These are phyloP conservation scores for Caenorhabditis zanzibari DNA, from an alignment of 2,888 invertebrate species.

Conservation along the genomic window DNA sequence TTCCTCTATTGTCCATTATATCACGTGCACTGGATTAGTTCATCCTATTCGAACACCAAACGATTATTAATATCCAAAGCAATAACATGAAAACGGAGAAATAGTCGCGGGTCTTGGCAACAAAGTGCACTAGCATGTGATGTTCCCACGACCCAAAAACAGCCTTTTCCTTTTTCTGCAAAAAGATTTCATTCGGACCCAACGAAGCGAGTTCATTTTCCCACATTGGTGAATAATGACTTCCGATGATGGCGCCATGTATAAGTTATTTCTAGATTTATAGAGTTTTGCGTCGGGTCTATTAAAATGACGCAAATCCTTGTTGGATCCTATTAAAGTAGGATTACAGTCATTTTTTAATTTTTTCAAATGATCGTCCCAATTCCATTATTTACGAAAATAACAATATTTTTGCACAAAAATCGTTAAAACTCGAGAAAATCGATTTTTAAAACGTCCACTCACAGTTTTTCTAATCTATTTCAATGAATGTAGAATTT, in stretches of 20 bases:
- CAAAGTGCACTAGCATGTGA: conserved; percentile 54
- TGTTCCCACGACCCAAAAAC: conserved; percentile 52
- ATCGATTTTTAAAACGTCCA: no score
- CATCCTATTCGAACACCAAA: conserved; percentile 25
- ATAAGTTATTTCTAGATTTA: conserved; percentile 12
- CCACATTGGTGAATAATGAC: conserved; percentile 39
- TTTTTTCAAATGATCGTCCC: no score
- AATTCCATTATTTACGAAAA: no score
- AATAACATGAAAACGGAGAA: background rate
- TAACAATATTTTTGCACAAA: no score
- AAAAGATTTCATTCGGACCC: conserved; percentile 41
- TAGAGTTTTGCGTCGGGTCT: background rate
- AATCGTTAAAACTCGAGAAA: no score
- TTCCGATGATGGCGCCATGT: conserved; percentile 32
- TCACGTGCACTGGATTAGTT: conserved; percentile 36
- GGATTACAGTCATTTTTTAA: no score
- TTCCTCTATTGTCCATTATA: background rate
- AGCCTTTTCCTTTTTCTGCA: conserved; percentile 10
- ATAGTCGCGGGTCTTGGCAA: conserved; percentile 5
- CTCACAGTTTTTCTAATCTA: no score
- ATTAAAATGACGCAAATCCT: conserved; percentile 3
- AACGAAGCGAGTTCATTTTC: conserved; percentile 44
- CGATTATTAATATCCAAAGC: conserved; percentile 32
- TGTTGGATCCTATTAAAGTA: no score
- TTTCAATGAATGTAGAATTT: no score